Evolutionary conservation across 64 coral and sea anemone genomes (phyloP).

Genomic region (Anthopleura sola): DNA sequence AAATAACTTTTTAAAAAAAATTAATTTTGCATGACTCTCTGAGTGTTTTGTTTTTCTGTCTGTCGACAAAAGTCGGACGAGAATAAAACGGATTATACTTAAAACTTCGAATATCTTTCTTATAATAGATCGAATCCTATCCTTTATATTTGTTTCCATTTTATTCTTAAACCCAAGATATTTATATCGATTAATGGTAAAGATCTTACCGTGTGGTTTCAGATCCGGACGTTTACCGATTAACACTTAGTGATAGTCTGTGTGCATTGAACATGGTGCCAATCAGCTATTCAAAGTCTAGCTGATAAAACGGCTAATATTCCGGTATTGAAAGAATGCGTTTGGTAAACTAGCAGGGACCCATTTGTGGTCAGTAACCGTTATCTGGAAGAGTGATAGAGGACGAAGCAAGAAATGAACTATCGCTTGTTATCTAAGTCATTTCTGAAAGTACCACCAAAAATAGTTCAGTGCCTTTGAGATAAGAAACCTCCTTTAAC

Average conservation of each 20-base stretch:
- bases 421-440: background rate
- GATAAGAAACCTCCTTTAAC: background rate
- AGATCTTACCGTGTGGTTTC: background rate
- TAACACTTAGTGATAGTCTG: background rate
- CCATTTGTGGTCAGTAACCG: background rate
- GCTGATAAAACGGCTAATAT: background rate
- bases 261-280: background rate
- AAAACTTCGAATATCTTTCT: background rate
- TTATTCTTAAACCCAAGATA: background rate
- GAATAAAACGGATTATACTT: background rate
- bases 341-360: background rate
- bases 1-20: too few species aligned
- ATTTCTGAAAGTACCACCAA: background rate
- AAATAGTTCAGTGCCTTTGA: background rate
- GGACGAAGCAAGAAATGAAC: background rate
- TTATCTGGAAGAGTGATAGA: background rate
- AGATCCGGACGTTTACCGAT: background rate
- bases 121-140: background rate
- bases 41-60: background rate
- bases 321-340: conserved; percentile 1
- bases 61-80: background rate
- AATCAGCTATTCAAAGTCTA: background rate
- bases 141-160: background rate
- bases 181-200: background rate
- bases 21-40: background rate